These are phyloP conservation scores for Champsocephalus gunnari DNA, from an alignment of 2,797 vertebrate species.

Conservation along the genomic window DNA sequence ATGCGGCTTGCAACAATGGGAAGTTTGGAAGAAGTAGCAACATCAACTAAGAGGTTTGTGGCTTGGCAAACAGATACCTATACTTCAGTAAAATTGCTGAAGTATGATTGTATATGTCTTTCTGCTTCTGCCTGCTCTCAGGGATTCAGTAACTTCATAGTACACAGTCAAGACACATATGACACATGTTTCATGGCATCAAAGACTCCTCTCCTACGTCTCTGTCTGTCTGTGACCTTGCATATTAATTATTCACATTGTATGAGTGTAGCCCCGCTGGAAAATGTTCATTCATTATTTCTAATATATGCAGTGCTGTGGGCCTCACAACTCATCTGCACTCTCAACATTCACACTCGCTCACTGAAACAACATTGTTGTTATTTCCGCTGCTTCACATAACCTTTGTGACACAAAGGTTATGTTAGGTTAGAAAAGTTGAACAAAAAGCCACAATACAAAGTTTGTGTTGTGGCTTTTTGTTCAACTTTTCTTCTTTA, in stretches of 20 bases:
- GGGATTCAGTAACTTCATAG: neutral
- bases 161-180: neutral
- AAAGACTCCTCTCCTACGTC: constrained; percentile 12
- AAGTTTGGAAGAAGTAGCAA: neutral
- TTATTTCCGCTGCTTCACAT: constrained; percentile 4
- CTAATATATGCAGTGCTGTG: constrained; percentile 61
- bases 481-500: neutral
- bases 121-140: neutral
- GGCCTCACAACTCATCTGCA: constrained; percentile 67
- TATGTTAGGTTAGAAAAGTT: too few relatives aligned
- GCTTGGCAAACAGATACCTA: neutral
- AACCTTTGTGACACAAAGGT: constrained; percentile 2
- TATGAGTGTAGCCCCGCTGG: constrained; percentile 55
- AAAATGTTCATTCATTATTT: constrained; percentile 73
- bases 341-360: constrained; percentile 19
- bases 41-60: neutral
- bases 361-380: neutral
- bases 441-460: too few relatives aligned
- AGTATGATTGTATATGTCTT: neutral
- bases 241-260: constrained; percentile 70
- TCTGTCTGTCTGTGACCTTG: constrained; percentile 41
- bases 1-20: neutral
- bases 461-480: neutral
- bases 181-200: constrained; percentile 16
- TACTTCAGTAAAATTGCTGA: neutral